Percentiles rank a stretch among this genome's conserved stretches.
phyloP scores from a whole-genome alignment of 2,888 invertebrate species.

The Mystacides longicornis region DNA sequence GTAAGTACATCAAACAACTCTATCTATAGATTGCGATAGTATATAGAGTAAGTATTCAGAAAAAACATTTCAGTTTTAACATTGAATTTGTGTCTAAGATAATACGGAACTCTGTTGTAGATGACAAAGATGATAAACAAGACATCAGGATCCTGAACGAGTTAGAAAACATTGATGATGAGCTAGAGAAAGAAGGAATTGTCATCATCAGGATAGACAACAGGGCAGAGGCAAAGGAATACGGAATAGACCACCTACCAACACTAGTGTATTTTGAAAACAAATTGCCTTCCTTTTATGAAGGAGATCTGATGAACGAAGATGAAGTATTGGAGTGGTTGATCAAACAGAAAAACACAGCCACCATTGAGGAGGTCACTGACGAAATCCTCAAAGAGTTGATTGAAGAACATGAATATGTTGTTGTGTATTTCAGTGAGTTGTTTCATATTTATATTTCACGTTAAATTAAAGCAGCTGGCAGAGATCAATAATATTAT shows the following conservation, averaged over 20 bases:
- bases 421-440: constrained; percentile 88
- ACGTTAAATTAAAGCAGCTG: background rate
- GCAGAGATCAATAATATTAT: too few relatives aligned
- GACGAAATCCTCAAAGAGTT: constrained; percentile 81
- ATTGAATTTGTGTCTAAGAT: too few relatives aligned
- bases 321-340: constrained; percentile 88
- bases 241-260: constrained; percentile 82
- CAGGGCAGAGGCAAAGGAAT: constrained; percentile 83
- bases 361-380: constrained; percentile 90
- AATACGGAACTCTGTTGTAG: too few relatives aligned
- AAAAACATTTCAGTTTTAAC: too few relatives aligned
- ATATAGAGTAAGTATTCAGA: too few relatives aligned
- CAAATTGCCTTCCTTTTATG: constrained; percentile 84
- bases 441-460: constrained; percentile 28
- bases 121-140: constrained; percentile 85
- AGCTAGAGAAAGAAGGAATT: constrained; percentile 82
- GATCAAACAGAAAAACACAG: constrained; percentile 78
- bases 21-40: background rate
- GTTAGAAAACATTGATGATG: constrained; percentile 88
- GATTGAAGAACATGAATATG: constrained; percentile 86
- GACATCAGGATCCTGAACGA: constrained; percentile 82
- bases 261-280: constrained; percentile 84
- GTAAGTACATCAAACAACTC: constrained; percentile 50
- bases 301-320: constrained; percentile 86
- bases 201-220: constrained; percentile 87